These are phyloP conservation scores for Carettochelys insculpta DNA, from an alignment of 2,113 vertebrate genomes.

Conservation along the genomic window DNA sequence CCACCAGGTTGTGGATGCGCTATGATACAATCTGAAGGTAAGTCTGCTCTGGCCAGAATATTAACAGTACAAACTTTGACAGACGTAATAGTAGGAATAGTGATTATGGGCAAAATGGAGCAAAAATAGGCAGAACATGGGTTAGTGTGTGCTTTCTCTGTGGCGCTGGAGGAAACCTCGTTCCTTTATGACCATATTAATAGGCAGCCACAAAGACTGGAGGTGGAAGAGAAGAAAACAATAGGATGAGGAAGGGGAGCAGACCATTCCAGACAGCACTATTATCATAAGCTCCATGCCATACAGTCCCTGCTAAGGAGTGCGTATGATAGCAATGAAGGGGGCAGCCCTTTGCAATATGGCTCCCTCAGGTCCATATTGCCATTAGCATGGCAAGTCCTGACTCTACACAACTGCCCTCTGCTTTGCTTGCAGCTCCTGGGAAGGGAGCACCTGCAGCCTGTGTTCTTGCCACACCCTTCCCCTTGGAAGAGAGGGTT, in stretches of 20 bases:
- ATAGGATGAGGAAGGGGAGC: rapidly evolving
- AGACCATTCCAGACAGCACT: not conserved
- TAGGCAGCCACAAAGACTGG: not conserved
- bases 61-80: not conserved
- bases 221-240: not conserved
- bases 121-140: rapidly evolving
- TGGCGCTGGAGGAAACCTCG: not conserved
- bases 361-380: not conserved
- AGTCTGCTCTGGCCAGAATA: not conserved
- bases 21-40: not conserved
- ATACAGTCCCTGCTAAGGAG: not conserved
- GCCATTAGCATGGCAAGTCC: not conserved
- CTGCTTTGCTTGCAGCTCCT: not conserved
- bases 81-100: slow-evolving; percentile 1
- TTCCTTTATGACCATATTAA: not conserved
- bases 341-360: rapidly evolving
- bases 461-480: not conserved
- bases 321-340: not conserved
- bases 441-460: not conserved
- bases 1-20: not conserved
- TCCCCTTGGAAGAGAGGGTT: not conserved
- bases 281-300: rapidly evolving
- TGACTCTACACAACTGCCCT: not conserved
- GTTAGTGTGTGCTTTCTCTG: not conserved
- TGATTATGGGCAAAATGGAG: rapidly evolving